phyloP scores from a whole-genome alignment of 2,888 invertebrate species.

The Seladonia tumulorum region DNA sequence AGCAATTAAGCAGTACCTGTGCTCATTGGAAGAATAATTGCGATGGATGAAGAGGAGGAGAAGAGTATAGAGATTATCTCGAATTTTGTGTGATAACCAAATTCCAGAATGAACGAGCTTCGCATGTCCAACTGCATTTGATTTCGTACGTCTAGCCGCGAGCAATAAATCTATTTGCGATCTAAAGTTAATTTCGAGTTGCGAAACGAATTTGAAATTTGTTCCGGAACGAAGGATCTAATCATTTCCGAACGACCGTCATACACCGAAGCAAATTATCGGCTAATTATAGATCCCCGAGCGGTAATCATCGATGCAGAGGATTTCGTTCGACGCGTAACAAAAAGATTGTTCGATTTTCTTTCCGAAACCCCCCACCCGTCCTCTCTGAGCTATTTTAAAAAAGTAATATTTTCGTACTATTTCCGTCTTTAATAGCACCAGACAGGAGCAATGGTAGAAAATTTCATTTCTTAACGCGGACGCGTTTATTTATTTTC shows the following conservation, averaged over 20 bases:
- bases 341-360: not conserved
- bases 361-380: not conserved
- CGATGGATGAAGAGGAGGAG: no score
- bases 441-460: not conserved
- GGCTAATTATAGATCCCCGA: not conserved
- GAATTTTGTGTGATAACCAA: no score
- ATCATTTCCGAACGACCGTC: not conserved
- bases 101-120: not conserved
- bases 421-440: conserved; percentile 31
- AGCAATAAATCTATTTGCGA: not conserved
- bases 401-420: conserved; percentile 18
- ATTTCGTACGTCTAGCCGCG: not conserved
- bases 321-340: not conserved
- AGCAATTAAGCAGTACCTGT: no score
- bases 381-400: not conserved
- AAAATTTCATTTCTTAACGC: not conserved
- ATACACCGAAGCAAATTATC: not conserved
- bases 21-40: no score
- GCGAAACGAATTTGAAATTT: not conserved
- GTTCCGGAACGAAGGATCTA: not conserved
- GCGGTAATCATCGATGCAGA: not conserved
- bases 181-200: not conserved
- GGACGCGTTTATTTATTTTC: not conserved
- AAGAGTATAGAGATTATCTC: no score
- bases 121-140: not conserved